A percentile compares a stretch with the other conserved stretches of the same genome.
These are phyloP conservation scores for Adineta ricciae DNA, from an alignment of 2,888 invertebrate genomes.

Conservation along the genomic window DNA sequence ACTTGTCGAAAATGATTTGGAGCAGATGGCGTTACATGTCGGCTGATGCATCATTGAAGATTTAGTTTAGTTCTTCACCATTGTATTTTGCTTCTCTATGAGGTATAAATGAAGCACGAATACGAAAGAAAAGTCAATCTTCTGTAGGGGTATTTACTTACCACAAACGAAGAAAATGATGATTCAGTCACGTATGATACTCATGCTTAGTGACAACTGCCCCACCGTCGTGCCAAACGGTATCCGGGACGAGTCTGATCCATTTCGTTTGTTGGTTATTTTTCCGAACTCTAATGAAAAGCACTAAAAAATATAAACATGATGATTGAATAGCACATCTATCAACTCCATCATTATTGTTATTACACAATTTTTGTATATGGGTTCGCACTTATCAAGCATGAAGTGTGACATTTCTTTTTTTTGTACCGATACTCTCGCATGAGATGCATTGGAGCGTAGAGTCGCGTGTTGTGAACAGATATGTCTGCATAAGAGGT, in stretches of 20 bases:
- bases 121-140: background rate
- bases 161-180: background rate
- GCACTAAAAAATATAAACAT: too few relatives aligned
- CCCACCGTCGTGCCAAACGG: background rate
- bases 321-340: background rate
- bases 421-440: background rate
- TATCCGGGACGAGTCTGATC: background rate
- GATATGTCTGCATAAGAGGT: background rate
- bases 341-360: background rate
- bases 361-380: too few relatives aligned
- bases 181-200: background rate
- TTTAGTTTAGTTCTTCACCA: background rate
- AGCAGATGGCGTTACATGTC: background rate
- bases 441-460: background rate
- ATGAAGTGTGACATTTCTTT: too few relatives aligned
- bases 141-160: background rate
- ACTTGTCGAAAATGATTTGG: too few relatives aligned
- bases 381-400: too few relatives aligned
- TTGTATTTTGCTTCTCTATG: background rate
- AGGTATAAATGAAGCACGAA: background rate
- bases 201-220: background rate
- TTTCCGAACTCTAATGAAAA: too few relatives aligned
- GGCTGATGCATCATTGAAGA: background rate
- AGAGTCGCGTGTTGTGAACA: background rate
- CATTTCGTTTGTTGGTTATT: background rate